Percentiles rank a stretch among this genome's conserved stretches.
phyloP scores from a whole-genome alignment of 2,797 vertebrate species.

The Alcedo atthis region DNA sequence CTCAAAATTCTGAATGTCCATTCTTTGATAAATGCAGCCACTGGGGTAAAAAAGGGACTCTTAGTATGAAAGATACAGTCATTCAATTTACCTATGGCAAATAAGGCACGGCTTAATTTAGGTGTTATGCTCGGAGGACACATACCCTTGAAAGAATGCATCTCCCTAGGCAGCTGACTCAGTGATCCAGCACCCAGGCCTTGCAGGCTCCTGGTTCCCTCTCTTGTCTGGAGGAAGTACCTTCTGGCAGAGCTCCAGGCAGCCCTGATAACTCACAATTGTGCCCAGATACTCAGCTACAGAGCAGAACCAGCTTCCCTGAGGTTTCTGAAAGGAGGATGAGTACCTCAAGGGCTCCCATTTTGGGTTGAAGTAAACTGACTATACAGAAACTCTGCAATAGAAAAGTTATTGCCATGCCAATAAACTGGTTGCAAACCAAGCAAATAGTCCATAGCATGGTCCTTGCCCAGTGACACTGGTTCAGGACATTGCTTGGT shows the following conservation, averaged over 20 bases:
- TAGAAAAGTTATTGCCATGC: not conserved
- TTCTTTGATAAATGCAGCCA: not conserved
- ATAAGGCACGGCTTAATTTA: not conserved
- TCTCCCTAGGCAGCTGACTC: not conserved
- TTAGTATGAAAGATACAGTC: not conserved
- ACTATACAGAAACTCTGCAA: not conserved
- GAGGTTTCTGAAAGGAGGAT: not conserved
- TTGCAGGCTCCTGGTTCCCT: not conserved
- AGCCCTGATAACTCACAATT: not conserved
- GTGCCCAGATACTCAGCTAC: not conserved
- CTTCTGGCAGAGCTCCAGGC: not conserved
- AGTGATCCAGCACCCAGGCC: not conserved
- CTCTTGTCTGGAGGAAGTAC: not conserved
- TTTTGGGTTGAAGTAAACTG: not conserved
- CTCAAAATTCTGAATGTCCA: not conserved
- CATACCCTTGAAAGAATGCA: rapidly evolving
- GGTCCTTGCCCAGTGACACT: not conserved
- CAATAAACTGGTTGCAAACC: not conserved
- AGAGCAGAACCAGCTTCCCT: not conserved
- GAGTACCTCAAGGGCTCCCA: rapidly evolving
- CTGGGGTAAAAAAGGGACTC: not conserved
- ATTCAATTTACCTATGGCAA: not conserved
- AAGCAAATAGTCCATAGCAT: not conserved
- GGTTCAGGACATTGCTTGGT: not conserved
- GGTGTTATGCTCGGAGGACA: not conserved